Base-by-base conservation (phyloP, 2,888 invertebrate species). In the Parnassius apollo region DNA sequence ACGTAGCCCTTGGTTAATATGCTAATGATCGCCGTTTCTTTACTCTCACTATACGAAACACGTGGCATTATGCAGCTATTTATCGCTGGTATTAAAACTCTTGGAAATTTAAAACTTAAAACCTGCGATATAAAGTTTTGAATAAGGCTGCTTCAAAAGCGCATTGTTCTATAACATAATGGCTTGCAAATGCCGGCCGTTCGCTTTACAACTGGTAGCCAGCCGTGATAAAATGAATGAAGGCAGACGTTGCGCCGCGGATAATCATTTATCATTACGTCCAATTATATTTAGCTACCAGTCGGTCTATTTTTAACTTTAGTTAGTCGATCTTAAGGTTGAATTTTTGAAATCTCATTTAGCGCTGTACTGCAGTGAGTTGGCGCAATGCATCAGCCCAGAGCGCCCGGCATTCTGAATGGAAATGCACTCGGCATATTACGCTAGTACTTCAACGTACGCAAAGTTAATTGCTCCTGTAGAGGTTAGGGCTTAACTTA, bases 381-480 rank as follows among this genome's bases (percentile, higher is more conserved):
- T 76, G 73, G 69, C 73, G 78, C 78, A 77, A 69, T 77, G 78
- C 78, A 75, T 75, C 77, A 75, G 60, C 66, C 62, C 35, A 66
- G 66, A 66, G 65, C 68, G 49, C 13, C 7, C 13, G 65, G 61
- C 53, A 45, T 65, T 69, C 67, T 70, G 66, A 67, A 69, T 65
- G 65, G 61, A 46, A 11, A 18, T 22, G 49, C 51, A 46, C 12
- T 35, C 48, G 13, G 35, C 44, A 46, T 45, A 51, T 45, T 49
- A 55, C 44, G 55, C 42, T 25, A 44, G 49, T 18, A 46, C 57
- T 57, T 52, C 57, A 51, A 44, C 57, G 61, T 62, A 62, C 57
- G 61, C 52, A 57, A 56, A 61, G 57, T 57, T 62, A 62, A 62
- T 62, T 62, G 61, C 61, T 57, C 25, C 13, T 25, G 55, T 45